These are phyloP conservation scores for Microplitis demolitor DNA, from an alignment of 1,140 invertebrate species.

Conservation along the genomic window DNA sequence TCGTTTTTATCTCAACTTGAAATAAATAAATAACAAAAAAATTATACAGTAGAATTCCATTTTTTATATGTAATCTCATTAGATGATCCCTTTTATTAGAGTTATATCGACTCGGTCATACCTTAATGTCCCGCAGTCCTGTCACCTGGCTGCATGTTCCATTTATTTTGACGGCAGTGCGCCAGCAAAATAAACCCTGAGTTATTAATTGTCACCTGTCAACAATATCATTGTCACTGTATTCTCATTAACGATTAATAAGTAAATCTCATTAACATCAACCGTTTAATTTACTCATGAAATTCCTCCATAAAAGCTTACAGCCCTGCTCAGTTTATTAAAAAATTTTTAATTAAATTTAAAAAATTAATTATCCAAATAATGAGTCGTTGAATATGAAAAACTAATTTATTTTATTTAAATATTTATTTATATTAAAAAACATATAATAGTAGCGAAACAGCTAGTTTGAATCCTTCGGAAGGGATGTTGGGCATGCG, in stretches of 20 bases:
- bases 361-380: neutral
- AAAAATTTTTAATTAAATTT: neutral
- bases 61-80: no score
- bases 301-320: no score
- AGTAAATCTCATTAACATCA: neutral
- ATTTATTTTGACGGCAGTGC: no score
- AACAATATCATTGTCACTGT: neutral
- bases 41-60: no score
- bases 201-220: neutral
- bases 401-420: neutral
- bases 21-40: no score
- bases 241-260: neutral
- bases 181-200: neutral
- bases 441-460: neutral
- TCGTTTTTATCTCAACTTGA: no score
- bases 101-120: no score
- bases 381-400: no score
- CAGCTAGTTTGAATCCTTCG: neutral
- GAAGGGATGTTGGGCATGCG: slow-evolving; percentile 13
- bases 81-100: no score
- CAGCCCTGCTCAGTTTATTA: no score
- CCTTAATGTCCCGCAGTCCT: neutral
- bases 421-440: neutral
- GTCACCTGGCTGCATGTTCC: neutral
- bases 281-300: neutral